Conservation (phyloP, 2,113 vertebrate species). For the Ceyx cyanopectus region DNA sequence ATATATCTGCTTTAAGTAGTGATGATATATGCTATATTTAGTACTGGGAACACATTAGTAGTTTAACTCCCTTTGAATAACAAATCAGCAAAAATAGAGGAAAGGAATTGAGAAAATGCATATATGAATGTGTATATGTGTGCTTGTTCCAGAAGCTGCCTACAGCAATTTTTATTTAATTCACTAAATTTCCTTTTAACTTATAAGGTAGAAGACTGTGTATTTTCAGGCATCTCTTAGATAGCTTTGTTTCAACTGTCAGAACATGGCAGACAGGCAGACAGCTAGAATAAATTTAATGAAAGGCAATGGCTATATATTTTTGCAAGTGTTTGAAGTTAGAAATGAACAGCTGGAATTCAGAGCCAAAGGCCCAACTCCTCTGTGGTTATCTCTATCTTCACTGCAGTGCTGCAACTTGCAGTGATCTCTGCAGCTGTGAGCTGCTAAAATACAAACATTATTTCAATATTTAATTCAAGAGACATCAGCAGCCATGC, state of each 20-base stretch:
- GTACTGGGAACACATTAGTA: not conserved
- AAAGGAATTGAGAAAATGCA: not conserved
- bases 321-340: not conserved
- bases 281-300: not conserved
- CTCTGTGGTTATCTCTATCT: not conserved
- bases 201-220: not conserved
- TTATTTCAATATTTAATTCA: not conserved
- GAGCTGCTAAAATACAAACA: not conserved
- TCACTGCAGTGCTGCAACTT: not conserved
- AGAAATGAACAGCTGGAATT: slow-evolving; percentile 1
- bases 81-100: not conserved
- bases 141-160: not conserved
- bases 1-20: not conserved
- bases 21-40: not conserved
- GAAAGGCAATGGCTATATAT: not conserved
- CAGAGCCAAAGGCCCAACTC: not conserved
- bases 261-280: not conserved
- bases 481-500: not conserved
- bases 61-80: not conserved
- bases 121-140: not conserved
- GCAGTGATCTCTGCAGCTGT: not conserved
- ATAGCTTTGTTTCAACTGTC: not conserved
- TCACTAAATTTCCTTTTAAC: not conserved
- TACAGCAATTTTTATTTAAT: not conserved
- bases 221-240: not conserved